phyloP scores from a whole-genome alignment of 2,888 invertebrate genomes.

The Sabatieria punctata region DNA sequence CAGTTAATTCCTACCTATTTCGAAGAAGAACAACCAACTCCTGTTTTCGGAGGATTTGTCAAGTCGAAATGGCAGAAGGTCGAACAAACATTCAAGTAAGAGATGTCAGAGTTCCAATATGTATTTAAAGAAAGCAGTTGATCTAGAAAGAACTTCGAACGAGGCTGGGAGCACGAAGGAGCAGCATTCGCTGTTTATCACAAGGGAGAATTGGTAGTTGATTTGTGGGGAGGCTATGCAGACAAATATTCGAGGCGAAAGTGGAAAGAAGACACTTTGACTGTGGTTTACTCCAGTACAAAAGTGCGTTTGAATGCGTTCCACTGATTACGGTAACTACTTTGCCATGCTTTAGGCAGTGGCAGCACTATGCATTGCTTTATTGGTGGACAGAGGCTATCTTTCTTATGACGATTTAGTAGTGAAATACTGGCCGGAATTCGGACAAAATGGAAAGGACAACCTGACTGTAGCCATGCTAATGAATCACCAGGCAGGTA shows the following conservation, averaged over 20 bases:
- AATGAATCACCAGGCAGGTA: slow-evolving; percentile 31
- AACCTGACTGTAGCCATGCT: slow-evolving; percentile 31
- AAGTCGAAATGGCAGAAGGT: too few species aligned
- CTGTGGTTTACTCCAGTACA: slow-evolving; percentile 31
- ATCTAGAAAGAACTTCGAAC: slow-evolving; percentile 28
- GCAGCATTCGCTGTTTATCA: slow-evolving; percentile 32
- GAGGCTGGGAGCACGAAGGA: slow-evolving; percentile 27
- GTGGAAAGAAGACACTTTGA: slow-evolving; percentile 32
- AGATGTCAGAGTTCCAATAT: too few species aligned
- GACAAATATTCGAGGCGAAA: slow-evolving; percentile 23
- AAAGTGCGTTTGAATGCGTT: too few species aligned
- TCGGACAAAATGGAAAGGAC: slow-evolving; percentile 32
- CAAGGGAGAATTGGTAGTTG: slow-evolving; percentile 30
- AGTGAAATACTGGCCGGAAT: slow-evolving; percentile 33
- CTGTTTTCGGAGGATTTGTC: too few species aligned
- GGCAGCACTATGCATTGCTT: slow-evolving; percentile 17
- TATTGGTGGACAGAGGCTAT: slow-evolving; percentile 31
- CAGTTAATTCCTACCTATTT: too few species aligned
- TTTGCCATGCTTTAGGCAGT: slow-evolving; percentile 14
- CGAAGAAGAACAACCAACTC: too few species aligned
- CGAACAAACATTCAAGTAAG: too few species aligned
- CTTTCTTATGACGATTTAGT: slow-evolving; percentile 29
- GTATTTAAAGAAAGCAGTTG: too few species aligned
- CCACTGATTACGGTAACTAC: too few species aligned
- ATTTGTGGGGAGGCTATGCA: slow-evolving; percentile 34